These are phyloP conservation scores for Lycophotia porphyrea DNA, from an alignment of 2,888 invertebrate genomes.

Conservation along the genomic window DNA sequence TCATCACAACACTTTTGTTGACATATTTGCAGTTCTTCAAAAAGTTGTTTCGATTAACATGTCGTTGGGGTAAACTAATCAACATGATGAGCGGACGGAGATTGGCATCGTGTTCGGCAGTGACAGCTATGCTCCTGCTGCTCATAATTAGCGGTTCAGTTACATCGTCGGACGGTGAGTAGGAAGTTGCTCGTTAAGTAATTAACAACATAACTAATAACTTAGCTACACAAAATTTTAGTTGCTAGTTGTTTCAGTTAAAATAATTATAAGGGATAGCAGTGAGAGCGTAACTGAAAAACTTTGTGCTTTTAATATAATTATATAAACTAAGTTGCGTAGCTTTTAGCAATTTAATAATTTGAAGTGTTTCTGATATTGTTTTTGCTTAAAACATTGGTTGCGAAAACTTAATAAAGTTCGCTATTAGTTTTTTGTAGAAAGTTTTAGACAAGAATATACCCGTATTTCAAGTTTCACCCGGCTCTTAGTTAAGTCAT, in stretches of 20 bases:
- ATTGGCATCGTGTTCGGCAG: slow-evolving; percentile 76
- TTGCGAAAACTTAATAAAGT: slow-evolving; percentile 36
- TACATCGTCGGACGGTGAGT: slow-evolving; percentile 86
- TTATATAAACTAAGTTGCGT: slow-evolving; percentile 34
- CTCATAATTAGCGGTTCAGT: slow-evolving; percentile 78
- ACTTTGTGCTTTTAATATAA: slow-evolving; percentile 43
- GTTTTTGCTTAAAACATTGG: slow-evolving; percentile 6
- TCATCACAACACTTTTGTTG: slow-evolving; percentile 80
- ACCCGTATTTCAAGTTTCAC: slow-evolving; percentile 32
- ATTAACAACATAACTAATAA: slow-evolving; percentile 63
- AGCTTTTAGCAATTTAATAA: slow-evolving; percentile 27
- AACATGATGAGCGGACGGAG: slow-evolving; percentile 82
- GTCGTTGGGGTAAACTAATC: slow-evolving; percentile 82
- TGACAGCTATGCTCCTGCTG: slow-evolving; percentile 77
- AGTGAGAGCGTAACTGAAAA: slow-evolving; percentile 42
- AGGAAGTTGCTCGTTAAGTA: slow-evolving; percentile 60
- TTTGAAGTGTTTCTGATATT: slow-evolving; percentile 20
- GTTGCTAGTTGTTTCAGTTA: slow-evolving; percentile 43
- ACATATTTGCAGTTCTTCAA: slow-evolving; percentile 77
- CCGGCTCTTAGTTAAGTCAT: slow-evolving; percentile 16
- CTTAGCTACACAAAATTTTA: slow-evolving; percentile 46
- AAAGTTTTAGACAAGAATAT: slow-evolving; percentile 40
- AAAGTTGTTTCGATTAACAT: slow-evolving; percentile 82
- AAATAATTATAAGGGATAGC: slow-evolving; percentile 51
- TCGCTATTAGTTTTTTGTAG: slow-evolving; percentile 8